These are phyloP conservation scores for zebrafish (Danio rerio) DNA, from an alignment of 2,113 vertebrate species.

Conservation along the genomic window GRCz12tu NC_133181.1:43410501-43411000, in stretches of 20 bases:
- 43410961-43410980: background rate
- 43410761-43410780: conserved; percentile 13
- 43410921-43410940: conserved; percentile 44
- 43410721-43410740: conserved; percentile 90
- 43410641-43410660: conserved; percentile 88
- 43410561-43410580: too few relatives aligned
- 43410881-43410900: conserved; percentile 91
- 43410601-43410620: background rate
- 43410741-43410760: conserved; percentile 86
- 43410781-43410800: background rate
- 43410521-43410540: too few relatives aligned
- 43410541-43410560: too few relatives aligned
- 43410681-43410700: conserved; percentile 90
- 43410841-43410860: conserved; percentile 89
- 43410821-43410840: conserved; percentile 87
- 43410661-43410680: conserved; percentile 84
- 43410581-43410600: too few relatives aligned
- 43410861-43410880: conserved; percentile 95
- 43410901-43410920: conserved; percentile 88
- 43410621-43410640: conserved; percentile 89
- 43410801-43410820: background rate
- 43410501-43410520: too few relatives aligned
- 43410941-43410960: background rate
- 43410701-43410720: conserved; percentile 94
- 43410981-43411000: conserved; percentile 51